phyloP scores from a whole-genome alignment of 2,888 invertebrate genomes.

The Hirudinaria manillensis region DNA sequence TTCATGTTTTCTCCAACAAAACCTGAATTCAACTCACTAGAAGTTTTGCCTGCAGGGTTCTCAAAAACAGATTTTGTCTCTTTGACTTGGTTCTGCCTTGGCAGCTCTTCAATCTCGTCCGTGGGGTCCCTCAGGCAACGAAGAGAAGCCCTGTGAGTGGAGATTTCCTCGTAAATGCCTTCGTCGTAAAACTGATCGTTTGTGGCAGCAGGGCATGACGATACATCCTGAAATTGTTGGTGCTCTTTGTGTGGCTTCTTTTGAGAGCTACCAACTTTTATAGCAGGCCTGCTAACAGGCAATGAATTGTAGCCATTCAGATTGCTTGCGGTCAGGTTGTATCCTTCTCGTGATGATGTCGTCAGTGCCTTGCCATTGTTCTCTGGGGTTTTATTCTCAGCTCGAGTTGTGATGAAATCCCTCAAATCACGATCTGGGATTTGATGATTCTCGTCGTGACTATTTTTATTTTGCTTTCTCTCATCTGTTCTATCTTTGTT shows the following conservation, averaged over 20 bases:
- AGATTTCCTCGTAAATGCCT: not conserved
- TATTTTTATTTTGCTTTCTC: not conserved
- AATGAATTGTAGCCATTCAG: slow-evolving; percentile 50
- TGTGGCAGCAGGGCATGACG: not conserved
- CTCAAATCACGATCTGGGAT: not conserved
- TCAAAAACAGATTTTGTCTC: slow-evolving; percentile 27
- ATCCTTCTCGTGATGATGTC: too few species aligned
- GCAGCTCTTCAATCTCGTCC: slow-evolving; percentile 7
- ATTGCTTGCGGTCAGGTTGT: slow-evolving; percentile 48
- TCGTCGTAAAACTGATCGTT: too few species aligned
- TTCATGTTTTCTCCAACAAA: slow-evolving; percentile 10
- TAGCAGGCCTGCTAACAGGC: not conserved
- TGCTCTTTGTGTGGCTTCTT: not conserved
- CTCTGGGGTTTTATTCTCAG: not conserved
- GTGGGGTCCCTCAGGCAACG: not conserved
- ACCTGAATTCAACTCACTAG: not conserved
- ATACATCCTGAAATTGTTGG: not conserved
- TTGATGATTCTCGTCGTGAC: not conserved
- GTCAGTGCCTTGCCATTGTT: too few species aligned
- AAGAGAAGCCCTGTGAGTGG: not conserved
- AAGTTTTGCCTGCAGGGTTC: not conserved
- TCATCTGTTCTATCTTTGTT: not conserved
- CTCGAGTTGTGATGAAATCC: not conserved
- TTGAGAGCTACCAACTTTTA: slow-evolving; percentile 41
- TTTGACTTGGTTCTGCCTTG: slow-evolving; percentile 23